phyloP scores from a whole-genome alignment of 2,888 invertebrate species.

The Allygus modestus region DNA sequence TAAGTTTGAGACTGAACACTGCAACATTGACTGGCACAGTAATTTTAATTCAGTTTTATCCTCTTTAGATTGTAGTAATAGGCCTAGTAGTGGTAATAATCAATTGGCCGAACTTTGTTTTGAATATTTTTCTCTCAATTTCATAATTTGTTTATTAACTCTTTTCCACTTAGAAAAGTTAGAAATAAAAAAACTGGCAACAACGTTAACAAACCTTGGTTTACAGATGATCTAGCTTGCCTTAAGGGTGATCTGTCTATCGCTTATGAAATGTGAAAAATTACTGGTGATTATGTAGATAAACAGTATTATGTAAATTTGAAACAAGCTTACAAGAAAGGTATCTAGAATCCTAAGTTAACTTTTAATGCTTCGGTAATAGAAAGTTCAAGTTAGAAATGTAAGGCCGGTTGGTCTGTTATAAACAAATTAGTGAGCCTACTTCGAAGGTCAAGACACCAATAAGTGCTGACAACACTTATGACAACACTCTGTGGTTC shows the following conservation, averaged over 20 bases:
- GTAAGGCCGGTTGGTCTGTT: neutral
- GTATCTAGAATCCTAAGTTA: neutral
- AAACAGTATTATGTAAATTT: neutral
- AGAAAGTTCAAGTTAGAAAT: neutral
- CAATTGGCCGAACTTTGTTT: neutral
- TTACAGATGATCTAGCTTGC: neutral
- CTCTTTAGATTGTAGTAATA: neutral
- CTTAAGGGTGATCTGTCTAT: neutral
- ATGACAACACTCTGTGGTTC: neutral
- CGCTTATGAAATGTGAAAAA: neutral
- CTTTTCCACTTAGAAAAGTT: neutral
- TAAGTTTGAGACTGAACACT: neutral
- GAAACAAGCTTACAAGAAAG: neutral
- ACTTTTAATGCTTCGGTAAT: neutral
- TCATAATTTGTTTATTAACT: neutral
- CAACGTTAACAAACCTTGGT: neutral
- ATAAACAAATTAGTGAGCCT: neutral
- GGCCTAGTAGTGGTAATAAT: neutral
- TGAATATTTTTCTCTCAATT: neutral
- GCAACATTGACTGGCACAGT: neutral
- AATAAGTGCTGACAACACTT: neutral
- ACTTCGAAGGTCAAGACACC: neutral
- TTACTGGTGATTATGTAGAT: neutral
- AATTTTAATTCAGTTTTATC: neutral
- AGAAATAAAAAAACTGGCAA: neutral